Conservation (phyloP, 1,140 invertebrate genomes). For the Agraylea sexmaculata region DNA sequence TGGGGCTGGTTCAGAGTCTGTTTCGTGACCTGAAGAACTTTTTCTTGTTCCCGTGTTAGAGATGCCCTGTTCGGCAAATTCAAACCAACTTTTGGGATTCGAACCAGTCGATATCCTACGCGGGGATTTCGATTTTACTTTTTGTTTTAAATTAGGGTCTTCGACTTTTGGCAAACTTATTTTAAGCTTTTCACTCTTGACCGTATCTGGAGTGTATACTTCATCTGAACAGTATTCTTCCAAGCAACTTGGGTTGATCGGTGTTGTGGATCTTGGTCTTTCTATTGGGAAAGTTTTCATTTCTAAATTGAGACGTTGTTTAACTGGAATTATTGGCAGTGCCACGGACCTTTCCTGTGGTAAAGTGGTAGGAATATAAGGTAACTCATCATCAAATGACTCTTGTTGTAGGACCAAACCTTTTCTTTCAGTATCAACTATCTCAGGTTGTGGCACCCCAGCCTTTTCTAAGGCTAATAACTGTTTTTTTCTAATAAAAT, state of each 20-base stretch:
- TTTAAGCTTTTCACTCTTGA: conserved; percentile 49
- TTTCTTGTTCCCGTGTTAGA: conserved; percentile 15
- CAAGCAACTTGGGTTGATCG: conserved; percentile 61
- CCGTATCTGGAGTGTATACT: conserved; percentile 26
- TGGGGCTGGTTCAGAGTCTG: conserved; percentile 29
- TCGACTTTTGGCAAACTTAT: conserved; percentile 57
- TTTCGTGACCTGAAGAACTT: conserved; percentile 14
- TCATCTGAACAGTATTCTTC: conserved; percentile 57
- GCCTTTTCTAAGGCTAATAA: conserved; percentile 20
- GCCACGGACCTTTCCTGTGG: conserved; percentile 70
- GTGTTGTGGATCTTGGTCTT: conserved; percentile 73
- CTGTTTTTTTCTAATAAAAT: conserved; percentile 21
- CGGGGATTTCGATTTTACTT: conserved; percentile 33
- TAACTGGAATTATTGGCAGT: conserved; percentile 67
- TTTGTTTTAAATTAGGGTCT: conserved; percentile 24
- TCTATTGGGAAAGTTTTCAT: conserved; percentile 74
- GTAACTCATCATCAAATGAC: conserved; percentile 76
- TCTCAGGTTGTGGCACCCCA: conserved; percentile 23
- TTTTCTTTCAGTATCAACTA: conserved; percentile 54
- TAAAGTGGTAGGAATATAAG: conserved; percentile 74
- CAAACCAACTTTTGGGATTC: conserved; percentile 46
- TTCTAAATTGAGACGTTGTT: conserved; percentile 54
- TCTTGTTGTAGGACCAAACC: conserved; percentile 67
- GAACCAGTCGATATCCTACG: conserved; percentile 31
- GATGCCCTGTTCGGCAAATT: conserved; percentile 50